Conservation (phyloP, 2,113 vertebrate species). For the Apeltes quadracus region DNA sequence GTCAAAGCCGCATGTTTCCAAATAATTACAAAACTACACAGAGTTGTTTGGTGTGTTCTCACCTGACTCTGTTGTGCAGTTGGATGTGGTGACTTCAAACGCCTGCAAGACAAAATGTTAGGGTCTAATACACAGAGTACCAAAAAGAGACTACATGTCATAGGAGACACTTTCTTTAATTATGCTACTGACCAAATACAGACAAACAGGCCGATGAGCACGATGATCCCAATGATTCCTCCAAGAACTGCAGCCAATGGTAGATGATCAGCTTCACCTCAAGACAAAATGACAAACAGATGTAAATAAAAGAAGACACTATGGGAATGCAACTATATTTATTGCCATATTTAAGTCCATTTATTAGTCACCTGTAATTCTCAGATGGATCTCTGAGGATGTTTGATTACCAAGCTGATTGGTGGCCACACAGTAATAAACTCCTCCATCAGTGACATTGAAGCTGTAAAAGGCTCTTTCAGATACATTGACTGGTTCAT, state of each 20-base stretch:
- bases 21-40: too few species aligned
- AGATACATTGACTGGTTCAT: too few species aligned
- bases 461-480: too few species aligned
- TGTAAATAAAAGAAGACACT: neutral
- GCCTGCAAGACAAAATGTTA: neutral
- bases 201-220: neutral
- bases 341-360: neutral
- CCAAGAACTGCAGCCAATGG: neutral
- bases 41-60: too few species aligned
- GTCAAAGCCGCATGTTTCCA: too few species aligned
- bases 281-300: neutral
- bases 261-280: neutral
- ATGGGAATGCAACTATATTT: neutral
- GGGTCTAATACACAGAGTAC: neutral
- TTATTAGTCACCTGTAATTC: neutral
- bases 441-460: too few species aligned
- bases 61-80: too few species aligned
- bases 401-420: too few species aligned
- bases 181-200: neutral
- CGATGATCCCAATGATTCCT: slow-evolving; percentile 5
- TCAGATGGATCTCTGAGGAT: too few species aligned
- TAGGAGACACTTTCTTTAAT: too few species aligned
- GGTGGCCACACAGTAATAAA: too few species aligned
- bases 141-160: neutral
- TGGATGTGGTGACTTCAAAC: neutral